These are phyloP conservation scores for Drosophila neutralis DNA, from an alignment of 2,888 invertebrate species.

Conservation along the genomic window DNA sequence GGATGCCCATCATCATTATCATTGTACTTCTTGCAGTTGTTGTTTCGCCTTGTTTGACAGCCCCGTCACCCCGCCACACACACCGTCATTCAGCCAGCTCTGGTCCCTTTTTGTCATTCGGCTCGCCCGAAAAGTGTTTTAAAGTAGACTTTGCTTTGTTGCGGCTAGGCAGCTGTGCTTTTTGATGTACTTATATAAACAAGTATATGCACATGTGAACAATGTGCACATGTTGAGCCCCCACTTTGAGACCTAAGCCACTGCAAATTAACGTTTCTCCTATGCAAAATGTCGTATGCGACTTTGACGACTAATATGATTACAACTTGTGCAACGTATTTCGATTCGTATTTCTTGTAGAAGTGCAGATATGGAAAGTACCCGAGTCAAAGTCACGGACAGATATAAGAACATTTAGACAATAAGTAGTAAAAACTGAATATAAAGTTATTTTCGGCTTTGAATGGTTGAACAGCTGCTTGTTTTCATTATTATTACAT, in stretches of 20 bases:
- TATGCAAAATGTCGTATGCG: background rate
- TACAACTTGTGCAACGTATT: background rate
- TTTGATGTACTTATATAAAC: conserved; percentile 23
- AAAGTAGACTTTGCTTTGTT: conserved; percentile 70
- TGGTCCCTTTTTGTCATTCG: conserved; percentile 62
- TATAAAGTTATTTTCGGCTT: background rate
- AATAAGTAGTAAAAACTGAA: too few relatives aligned
- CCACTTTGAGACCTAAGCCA: conserved; percentile 8
- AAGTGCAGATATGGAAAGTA: background rate
- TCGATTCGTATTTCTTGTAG: background rate
- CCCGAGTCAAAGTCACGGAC: background rate
- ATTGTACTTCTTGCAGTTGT: conserved; percentile 63
- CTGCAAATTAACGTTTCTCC: conserved; percentile 14
- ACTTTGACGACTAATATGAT: background rate
- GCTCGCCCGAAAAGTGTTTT: conserved; percentile 66
- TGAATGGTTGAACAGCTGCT: background rate
- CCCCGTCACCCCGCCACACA: background rate
- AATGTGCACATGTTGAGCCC: background rate
- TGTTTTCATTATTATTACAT: background rate
- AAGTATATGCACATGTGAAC: conserved; percentile 14
- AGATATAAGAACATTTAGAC: background rate
- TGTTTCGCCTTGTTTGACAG: conserved; percentile 41
- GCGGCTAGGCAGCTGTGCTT: conserved; percentile 53
- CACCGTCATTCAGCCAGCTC: conserved; percentile 10
- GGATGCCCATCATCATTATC: conserved; percentile 75